A percentile compares a stretch with the other conserved stretches of the same genome.
phyloP scores from a whole-genome alignment of 2,113 vertebrate species.

The Muntiacus reevesi region DNA sequence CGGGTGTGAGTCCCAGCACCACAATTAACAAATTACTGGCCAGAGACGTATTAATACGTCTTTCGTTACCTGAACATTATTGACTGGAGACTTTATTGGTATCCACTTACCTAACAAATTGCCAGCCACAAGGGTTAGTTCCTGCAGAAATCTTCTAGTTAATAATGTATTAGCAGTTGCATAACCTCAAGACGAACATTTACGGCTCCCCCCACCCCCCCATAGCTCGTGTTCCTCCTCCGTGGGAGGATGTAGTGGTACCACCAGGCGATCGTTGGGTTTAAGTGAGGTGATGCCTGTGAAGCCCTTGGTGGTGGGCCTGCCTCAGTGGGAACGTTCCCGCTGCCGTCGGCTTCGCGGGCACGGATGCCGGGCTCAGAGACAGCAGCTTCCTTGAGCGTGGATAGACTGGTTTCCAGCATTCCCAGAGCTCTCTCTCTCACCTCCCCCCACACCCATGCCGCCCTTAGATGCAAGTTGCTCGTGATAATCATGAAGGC shows the following conservation, averaged over 20 bases:
- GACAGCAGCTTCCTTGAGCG: not conserved
- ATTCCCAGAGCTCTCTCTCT: not conserved
- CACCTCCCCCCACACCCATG: not conserved
- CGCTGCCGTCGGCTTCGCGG: rapidly evolving
- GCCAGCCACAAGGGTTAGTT: not conserved
- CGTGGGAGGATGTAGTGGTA: too few relatives aligned
- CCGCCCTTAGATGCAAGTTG: not conserved
- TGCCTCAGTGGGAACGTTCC: not conserved
- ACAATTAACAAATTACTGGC: not conserved
- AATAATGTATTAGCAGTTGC: not conserved
- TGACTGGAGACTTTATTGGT: not conserved
- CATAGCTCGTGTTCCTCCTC: not conserved
- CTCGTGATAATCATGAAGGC: not conserved
- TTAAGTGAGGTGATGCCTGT: not conserved
- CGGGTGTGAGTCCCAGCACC: not conserved
- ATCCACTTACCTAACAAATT: not conserved
- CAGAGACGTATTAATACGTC: not conserved
- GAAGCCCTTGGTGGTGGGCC: not conserved
- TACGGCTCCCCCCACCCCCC: not conserved
- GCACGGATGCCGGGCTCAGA: not conserved
- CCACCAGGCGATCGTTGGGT: too few relatives aligned
- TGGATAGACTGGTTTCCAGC: not conserved
- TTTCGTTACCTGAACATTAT: not conserved
- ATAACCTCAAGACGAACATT: not conserved
- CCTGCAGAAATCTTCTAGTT: not conserved